phyloP scores from a whole-genome alignment of 2,888 invertebrate species.

The Dione vanillae region DNA sequence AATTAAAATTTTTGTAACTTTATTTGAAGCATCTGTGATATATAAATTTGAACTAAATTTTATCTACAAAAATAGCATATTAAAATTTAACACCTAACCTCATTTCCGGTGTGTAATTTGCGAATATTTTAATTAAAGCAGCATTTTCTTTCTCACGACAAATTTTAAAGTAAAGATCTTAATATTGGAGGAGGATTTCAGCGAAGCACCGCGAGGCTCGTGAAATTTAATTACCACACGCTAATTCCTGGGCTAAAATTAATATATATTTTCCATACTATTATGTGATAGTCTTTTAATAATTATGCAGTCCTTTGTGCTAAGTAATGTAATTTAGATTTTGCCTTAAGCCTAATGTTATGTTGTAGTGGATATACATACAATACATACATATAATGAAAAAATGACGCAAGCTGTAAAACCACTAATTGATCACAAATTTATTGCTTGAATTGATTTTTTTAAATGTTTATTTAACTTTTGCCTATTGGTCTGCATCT shows the following conservation, averaged over 20 bases:
- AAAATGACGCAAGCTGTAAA: too few relatives aligned
- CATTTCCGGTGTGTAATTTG: constrained; percentile 8
- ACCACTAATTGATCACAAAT: too few relatives aligned
- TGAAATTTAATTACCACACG: constrained; percentile 22
- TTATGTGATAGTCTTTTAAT: neutral
- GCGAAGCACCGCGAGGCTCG: constrained; percentile 4
- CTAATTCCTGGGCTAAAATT: constrained; percentile 2
- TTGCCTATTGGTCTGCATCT: too few relatives aligned
- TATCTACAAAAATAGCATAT: neutral
- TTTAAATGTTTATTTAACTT: too few relatives aligned
- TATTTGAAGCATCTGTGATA: too few relatives aligned
- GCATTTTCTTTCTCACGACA: constrained; percentile 13
- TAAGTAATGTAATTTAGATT: too few relatives aligned
- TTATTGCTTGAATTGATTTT: too few relatives aligned
- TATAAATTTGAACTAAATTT: neutral
- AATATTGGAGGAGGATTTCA: constrained; percentile 22
- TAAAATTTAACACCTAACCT: neutral
- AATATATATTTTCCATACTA: neutral
- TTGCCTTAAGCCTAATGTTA: too few relatives aligned
- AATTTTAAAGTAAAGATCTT: constrained; percentile 9
- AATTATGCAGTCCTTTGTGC: too few relatives aligned
- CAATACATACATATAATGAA: too few relatives aligned
- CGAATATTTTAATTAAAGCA: constrained; percentile 27
- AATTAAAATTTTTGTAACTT: too few relatives aligned
- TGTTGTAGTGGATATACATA: too few relatives aligned